phyloP scores from a whole-genome alignment of 2,888 invertebrate species.

The Ichneumoninae sp. region DNA sequence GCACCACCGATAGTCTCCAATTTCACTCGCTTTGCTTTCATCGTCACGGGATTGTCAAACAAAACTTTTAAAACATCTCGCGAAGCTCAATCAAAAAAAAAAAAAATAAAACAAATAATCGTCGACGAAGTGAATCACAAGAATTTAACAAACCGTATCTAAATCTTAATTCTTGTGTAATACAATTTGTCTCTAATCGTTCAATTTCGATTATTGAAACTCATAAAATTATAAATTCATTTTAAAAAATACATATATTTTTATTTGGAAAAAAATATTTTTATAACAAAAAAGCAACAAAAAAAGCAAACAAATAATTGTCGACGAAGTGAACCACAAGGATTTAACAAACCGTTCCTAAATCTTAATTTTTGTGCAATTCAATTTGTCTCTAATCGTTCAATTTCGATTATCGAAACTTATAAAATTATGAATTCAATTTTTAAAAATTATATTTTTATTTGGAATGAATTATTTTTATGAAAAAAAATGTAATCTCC shows the following conservation, averaged over 20 bases:
- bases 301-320: background rate
- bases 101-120: background rate
- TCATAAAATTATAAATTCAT: background rate
- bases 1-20: constrained; percentile 59
- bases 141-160: constrained; percentile 4
- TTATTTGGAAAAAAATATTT: too few species aligned
- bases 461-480: too few species aligned
- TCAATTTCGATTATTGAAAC: background rate
- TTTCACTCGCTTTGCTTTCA: constrained; percentile 61
- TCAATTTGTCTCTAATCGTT: constrained; percentile 7
- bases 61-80: constrained; percentile 56
- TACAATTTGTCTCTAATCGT: constrained; percentile 2
- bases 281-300: too few species aligned
- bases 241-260: too few species aligned
- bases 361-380: background rate
- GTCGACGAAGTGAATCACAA: background rate
- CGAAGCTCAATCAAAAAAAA: background rate
- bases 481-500: background rate
- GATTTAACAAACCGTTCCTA: constrained; percentile 1
- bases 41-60: constrained; percentile 48
- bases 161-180: background rate
- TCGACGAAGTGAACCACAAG: background rate
- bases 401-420: background rate
- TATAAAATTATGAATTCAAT: background rate
- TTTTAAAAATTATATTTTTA: too few species aligned